Evolutionary conservation across 2,797 vertebrate species (phyloP).

Genomic region (Sebastes paucispinis): DNA sequence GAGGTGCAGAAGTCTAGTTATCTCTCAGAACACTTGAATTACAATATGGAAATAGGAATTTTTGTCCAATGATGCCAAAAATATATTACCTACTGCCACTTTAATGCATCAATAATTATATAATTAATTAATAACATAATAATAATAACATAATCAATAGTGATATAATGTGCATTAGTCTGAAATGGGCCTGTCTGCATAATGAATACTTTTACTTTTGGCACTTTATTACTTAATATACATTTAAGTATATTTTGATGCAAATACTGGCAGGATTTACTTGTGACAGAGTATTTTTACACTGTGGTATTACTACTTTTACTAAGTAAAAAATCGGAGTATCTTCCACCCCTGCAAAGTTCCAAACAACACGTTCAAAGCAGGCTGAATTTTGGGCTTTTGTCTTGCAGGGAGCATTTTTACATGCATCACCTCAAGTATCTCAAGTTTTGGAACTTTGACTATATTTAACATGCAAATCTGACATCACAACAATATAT

Average conservation of each 20-base stretch:
- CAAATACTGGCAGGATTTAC: background rate
- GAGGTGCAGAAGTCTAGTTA: no score
- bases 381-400: background rate
- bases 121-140: background rate
- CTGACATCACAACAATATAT: background rate
- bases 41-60: no score
- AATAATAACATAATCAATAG: background rate
- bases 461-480: background rate
- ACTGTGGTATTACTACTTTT: background rate
- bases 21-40: no score
- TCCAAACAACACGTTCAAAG: background rate
- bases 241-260: background rate
- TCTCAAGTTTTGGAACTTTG: background rate
- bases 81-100: no score
- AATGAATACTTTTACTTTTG: background rate
- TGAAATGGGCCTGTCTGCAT: background rate
- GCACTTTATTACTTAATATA: background rate
- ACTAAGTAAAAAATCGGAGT: background rate
- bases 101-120: background rate
- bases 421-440: background rate
- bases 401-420: background rate
- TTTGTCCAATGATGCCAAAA: no score
- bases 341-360: background rate
- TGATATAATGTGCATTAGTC: background rate
- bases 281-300: background rate